Percentiles rank a stretch among this genome's conserved stretches.
Evolutionary conservation across 2,113 vertebrate species (phyloP).

Genomic region (Salvelinus alpinus): DNA sequence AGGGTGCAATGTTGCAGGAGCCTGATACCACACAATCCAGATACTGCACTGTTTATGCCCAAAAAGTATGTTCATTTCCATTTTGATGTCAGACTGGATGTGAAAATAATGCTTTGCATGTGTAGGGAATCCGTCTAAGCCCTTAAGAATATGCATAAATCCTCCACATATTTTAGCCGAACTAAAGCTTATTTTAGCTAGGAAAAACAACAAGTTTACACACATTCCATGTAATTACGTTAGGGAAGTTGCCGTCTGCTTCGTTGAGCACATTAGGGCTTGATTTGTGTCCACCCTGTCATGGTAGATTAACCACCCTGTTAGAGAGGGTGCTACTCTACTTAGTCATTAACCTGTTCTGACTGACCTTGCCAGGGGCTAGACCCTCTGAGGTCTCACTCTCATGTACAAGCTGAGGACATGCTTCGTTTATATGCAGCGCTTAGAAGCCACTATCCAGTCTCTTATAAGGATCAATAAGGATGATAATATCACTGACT

Average conservation of each 20-base stretch:
- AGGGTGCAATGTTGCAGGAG: too few species aligned
- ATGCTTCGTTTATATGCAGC: too few species aligned
- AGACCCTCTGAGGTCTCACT: background rate
- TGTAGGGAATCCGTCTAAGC: too few species aligned
- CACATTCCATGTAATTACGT: constrained; percentile 3
- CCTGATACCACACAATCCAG: too few species aligned
- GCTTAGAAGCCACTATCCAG: background rate
- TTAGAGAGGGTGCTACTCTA: background rate
- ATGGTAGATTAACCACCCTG: background rate
- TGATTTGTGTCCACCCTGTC: background rate
- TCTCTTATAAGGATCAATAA: background rate
- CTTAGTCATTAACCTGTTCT: background rate
- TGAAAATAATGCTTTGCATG: too few species aligned
- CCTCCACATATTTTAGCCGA: too few species aligned
- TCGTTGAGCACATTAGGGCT: background rate
- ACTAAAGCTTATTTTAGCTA: too few species aligned
- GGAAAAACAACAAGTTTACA: too few species aligned
- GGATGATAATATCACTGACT: background rate
- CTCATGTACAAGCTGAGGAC: background rate
- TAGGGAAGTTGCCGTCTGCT: constrained; percentile 10
- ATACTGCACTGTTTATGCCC: too few species aligned
- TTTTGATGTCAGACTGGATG: too few species aligned
- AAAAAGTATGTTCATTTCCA: too few species aligned
- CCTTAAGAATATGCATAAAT: too few species aligned
- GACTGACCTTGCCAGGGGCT: background rate